phyloP scores from a whole-genome alignment of 1,140 invertebrate species.

The Aplysia californica region DNA sequence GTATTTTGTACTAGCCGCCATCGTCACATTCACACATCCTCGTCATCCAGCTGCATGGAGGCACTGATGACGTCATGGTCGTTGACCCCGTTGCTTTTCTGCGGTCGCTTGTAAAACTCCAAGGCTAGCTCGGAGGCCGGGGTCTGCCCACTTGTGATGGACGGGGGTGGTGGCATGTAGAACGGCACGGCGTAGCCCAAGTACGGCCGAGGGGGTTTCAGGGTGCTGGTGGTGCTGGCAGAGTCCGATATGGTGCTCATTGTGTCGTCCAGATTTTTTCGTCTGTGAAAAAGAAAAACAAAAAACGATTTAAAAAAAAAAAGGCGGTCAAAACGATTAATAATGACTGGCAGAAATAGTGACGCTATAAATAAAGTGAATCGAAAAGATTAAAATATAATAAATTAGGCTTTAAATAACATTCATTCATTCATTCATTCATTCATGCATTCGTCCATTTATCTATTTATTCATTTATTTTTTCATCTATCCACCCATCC shows the following conservation, averaged over 20 bases:
- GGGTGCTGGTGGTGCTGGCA: not conserved
- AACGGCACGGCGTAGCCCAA: constrained; percentile 33
- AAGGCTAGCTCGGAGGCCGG: constrained; percentile 1
- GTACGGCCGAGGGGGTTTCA: constrained; percentile 30
- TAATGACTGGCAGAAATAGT: too few species aligned
- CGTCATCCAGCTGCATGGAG: constrained; percentile 17
- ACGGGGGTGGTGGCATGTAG: constrained; percentile 29
- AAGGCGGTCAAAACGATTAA: too few species aligned
- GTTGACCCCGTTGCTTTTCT: not conserved
- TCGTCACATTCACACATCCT: not conserved
- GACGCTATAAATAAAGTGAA: too few species aligned
- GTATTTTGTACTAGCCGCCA: too few species aligned
- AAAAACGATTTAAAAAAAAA: too few species aligned
- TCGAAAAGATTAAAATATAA: too few species aligned
- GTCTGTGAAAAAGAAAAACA: not conserved
- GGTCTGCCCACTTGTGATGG: constrained; percentile 7
- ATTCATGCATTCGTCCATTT: too few species aligned
- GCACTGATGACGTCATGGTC: constrained; percentile 19
- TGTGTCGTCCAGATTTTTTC: not conserved
- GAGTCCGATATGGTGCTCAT: constrained; percentile 3
- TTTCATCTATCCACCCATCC: too few species aligned
- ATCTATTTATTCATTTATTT: too few species aligned
- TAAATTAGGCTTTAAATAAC: too few species aligned
- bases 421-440: too few species aligned
- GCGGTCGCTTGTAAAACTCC: not conserved